A percentile compares a stretch with the other conserved stretches of the same genome.
These are phyloP conservation scores for Corbicula japonica DNA, from an alignment of 2,888 invertebrate genomes.

Conservation along the genomic window DNA sequence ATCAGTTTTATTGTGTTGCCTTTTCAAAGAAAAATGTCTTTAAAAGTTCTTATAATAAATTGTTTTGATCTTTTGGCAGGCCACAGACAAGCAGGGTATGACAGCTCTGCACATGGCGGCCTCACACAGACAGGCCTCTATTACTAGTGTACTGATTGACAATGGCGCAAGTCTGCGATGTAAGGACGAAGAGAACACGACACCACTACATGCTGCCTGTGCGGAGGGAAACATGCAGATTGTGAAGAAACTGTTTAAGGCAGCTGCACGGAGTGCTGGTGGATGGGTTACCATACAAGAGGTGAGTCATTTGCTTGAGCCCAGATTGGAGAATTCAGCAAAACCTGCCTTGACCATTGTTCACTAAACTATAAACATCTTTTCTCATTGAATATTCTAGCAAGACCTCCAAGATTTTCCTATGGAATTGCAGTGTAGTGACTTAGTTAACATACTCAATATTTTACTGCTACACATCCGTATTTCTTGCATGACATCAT, in stretches of 20 bases:
- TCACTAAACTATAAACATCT: no score
- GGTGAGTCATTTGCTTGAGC: no score
- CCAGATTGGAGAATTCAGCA: no score
- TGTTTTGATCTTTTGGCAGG: constrained; percentile 72
- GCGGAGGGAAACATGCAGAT: constrained; percentile 88
- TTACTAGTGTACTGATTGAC: constrained; percentile 85
- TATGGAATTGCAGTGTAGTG: no score
- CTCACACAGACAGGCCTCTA: constrained; percentile 83
- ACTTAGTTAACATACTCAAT: no score
- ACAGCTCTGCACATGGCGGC: constrained; percentile 90
- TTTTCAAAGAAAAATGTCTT: background rate
- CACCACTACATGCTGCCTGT: constrained; percentile 94
- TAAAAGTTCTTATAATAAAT: background rate
- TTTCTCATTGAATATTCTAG: no score
- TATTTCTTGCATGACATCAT: no score
- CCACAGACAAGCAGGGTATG: constrained; percentile 91
- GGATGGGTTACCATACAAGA: constrained; percentile 88
- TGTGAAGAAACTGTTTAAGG: constrained; percentile 89
- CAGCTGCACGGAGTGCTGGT: constrained; percentile 88
- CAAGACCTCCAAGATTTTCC: no score
- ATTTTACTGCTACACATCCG: no score
- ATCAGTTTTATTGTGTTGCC: background rate
- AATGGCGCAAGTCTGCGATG: constrained; percentile 90
- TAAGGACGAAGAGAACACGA: constrained; percentile 87
- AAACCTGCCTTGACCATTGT: no score